Conservation (phyloP, 2,888 invertebrate genomes). For the Brenthis daphne region DNA sequence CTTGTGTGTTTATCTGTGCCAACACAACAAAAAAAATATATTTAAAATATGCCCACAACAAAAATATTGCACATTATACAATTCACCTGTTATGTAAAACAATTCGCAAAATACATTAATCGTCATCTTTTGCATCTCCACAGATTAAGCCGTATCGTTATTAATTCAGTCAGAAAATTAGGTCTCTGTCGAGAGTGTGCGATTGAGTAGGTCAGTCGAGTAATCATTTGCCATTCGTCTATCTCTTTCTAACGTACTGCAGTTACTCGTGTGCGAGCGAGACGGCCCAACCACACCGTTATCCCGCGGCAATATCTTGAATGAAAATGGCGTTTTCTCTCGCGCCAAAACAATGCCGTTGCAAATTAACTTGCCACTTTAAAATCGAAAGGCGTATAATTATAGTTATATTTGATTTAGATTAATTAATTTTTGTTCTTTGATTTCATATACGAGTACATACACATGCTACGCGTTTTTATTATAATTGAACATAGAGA, state of each 20-base stretch:
- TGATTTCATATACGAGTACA: not conserved
- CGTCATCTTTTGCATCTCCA: conserved; percentile 7
- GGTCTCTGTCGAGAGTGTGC: conserved; percentile 81
- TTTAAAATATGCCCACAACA: too few relatives aligned
- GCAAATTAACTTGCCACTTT: conserved; percentile 64
- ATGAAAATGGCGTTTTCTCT: conserved; percentile 82
- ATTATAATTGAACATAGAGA: not conserved
- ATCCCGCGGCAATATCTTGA: conserved; percentile 80
- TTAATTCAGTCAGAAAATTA: conserved; percentile 78
- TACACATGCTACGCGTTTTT: not conserved
- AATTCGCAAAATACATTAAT: conserved; percentile 9
- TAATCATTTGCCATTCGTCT: conserved; percentile 70
- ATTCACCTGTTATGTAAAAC: not conserved
- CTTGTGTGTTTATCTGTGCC: too few relatives aligned
- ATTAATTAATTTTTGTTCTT: not conserved
- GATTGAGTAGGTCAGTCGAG: conserved; percentile 82
- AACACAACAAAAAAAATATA: too few relatives aligned
- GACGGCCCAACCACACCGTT: conserved; percentile 77
- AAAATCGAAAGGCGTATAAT: conserved; percentile 72
- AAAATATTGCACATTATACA: too few relatives aligned
- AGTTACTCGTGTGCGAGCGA: conserved; percentile 43
- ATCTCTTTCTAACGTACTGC: conserved; percentile 50
- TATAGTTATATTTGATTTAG: conserved; percentile 47
- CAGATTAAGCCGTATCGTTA: conserved; percentile 40
- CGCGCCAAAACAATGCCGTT: conserved; percentile 77